Conservation (phyloP, 2,888 invertebrate species). For the Acanthococcus lagerstroemiae region DNA sequence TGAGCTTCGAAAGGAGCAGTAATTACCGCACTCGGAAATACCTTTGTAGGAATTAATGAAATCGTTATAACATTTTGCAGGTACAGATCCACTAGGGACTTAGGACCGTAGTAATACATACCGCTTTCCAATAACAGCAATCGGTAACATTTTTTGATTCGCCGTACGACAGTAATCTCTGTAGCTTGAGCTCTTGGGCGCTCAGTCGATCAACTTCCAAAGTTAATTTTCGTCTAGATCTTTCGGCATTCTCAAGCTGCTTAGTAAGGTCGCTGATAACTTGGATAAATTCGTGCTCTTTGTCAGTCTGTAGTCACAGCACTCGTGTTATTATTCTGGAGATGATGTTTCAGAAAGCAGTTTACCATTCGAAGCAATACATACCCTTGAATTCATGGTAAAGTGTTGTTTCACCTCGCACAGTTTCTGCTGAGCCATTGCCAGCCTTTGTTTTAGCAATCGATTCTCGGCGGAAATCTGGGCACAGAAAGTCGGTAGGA, state of each 20-base stretch:
- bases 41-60: not conserved
- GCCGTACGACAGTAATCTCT: constrained; percentile 5
- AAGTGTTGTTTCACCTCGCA: constrained; percentile 7
- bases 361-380: too few relatives aligned
- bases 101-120: too few relatives aligned
- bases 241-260: constrained; percentile 36
- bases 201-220: constrained; percentile 46
- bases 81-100: too few relatives aligned
- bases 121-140: constrained; percentile 23
- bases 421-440: too few relatives aligned
- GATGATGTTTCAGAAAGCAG: too few relatives aligned
- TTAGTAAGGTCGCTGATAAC: constrained; percentile 35
- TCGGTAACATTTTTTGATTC: constrained; percentile 27
- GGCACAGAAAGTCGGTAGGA: not conserved
- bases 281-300: constrained; percentile 35
- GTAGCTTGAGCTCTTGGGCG: constrained; percentile 39
- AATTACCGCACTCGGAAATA: constrained; percentile 14
- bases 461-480: constrained; percentile 14
- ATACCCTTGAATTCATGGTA: constrained; percentile 6
- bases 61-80: too few relatives aligned
- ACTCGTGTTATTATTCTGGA: too few relatives aligned
- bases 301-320: constrained; percentile 32
- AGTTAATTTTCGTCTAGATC: constrained; percentile 39
- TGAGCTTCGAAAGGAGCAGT: constrained; percentile 14
- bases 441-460: constrained; percentile 10